Base-by-base conservation (phyloP, 2,888 invertebrate genomes). In the Brassicogethes aeneus region DNA sequence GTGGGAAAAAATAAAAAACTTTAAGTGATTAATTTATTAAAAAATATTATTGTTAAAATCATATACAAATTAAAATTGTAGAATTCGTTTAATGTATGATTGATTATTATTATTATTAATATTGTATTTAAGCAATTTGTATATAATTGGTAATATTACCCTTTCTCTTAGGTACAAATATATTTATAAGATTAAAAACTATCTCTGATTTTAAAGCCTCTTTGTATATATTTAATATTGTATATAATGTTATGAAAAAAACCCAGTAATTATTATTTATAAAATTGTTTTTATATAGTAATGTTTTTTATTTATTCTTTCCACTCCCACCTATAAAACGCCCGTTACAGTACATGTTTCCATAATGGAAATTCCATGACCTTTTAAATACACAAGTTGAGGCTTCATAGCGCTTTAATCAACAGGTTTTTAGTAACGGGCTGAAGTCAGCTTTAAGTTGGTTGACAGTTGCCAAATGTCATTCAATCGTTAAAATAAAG, bases 211-310 rank as follows among this genome's bases (percentile, higher is more conserved):
- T 45, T 42, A 40, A 40, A 36, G 41, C 43, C 44, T 32, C 39
- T 48, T 45, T 52, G 47, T 50, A 48, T 42, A 50, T 52, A 50
- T n/a, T n/a, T n/a, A n/a, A n/a, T 47, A 44, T 45, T 52, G 50
- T 49, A 52, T 47, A 52, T 46, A 47, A 39, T 50, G 48, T 51
- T 50, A 45, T 44, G 49, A 48, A 46, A 51, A 42, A 43, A 41
- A 44, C 42, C 39, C 40, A 42, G 49, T 48, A 51, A 45, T 51
- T 51, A 51, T 46, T 41, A 48, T 29, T 36, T 30, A 43, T 33
- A 39, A 40, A 40, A 37, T 37, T 43, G 40, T 43, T 40, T 43
- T 43, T 34, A 34, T 34, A 23, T 7, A 23, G 5, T 23, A 23
- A 5, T 10, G 23, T 23, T 5, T 23, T 23, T 23, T 23, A 23